phyloP scores from a whole-genome alignment of 2,888 invertebrate species.

The Drosophila macrospina region DNA sequence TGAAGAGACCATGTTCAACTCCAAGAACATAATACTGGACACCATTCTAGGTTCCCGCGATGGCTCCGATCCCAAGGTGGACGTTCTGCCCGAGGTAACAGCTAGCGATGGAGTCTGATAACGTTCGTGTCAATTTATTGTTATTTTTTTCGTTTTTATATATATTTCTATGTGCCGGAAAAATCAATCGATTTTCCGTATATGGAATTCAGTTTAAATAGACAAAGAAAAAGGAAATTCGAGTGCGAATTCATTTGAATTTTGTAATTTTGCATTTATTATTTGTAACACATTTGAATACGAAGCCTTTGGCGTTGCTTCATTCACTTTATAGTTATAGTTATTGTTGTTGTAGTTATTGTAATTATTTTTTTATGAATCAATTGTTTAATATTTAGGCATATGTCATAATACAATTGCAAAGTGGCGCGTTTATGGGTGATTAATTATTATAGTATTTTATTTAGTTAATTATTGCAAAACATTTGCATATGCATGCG shows the following conservation, averaged over 20 bases:
- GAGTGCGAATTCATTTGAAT: not conserved
- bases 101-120: slow-evolving; percentile 27
- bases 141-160: slow-evolving; percentile 20
- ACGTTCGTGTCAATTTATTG: slow-evolving; percentile 24
- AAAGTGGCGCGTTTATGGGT: slow-evolving; percentile 39
- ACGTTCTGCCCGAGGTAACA: slow-evolving; percentile 5
- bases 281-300: slow-evolving; percentile 76
- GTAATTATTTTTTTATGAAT: slow-evolving; percentile 38
- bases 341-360: slow-evolving; percentile 43
- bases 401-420: slow-evolving; percentile 59
- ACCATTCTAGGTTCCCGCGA: slow-evolving; percentile 66
- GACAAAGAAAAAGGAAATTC: slow-evolving; percentile 2
- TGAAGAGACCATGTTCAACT: slow-evolving; percentile 79
- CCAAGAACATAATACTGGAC: slow-evolving; percentile 81
- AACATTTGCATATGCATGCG: slow-evolving; percentile 10
- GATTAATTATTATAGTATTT: slow-evolving; percentile 26
- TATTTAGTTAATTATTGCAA: slow-evolving; percentile 41
- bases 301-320: slow-evolving; percentile 78
- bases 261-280: slow-evolving; percentile 52
- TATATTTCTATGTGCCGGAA: slow-evolving; percentile 22
- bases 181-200: not conserved
- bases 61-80: not conserved
- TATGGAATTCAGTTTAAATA: slow-evolving; percentile 12
- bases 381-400: slow-evolving; percentile 39
- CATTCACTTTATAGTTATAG: slow-evolving; percentile 43